Conservation (phyloP, 2,888 invertebrate genomes). For the Amblyjoppa proteus region DNA sequence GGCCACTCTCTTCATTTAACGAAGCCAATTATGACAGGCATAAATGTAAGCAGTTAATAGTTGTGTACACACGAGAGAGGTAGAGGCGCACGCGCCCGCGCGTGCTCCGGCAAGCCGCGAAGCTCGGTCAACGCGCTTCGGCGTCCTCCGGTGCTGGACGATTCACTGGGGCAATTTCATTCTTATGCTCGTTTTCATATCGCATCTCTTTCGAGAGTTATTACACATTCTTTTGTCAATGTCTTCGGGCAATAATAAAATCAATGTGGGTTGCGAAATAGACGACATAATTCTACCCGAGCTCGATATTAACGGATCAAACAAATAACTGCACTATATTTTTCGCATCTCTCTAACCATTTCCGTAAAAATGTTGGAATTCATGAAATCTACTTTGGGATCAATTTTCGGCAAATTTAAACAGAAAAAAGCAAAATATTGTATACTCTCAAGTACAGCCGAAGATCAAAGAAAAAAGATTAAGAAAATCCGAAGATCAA, state of each 20-base stretch:
- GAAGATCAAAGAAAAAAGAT: background rate
- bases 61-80: constrained; percentile 79
- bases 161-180: constrained; percentile 52
- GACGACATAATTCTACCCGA: constrained; percentile 6
- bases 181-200: constrained; percentile 48
- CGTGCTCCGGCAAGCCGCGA: constrained; percentile 55
- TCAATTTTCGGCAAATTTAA: background rate
- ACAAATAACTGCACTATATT: background rate
- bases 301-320: background rate
- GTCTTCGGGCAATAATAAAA: constrained; percentile 21
- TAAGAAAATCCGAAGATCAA: background rate
- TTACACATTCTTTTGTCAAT: constrained; percentile 17
- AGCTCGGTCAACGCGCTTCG: constrained; percentile 50
- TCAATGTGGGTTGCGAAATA: background rate
- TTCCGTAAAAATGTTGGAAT: too few species aligned
- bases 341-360: background rate
- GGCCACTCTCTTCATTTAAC: constrained; percentile 84
- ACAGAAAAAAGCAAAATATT: too few species aligned
- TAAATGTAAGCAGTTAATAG: constrained; percentile 84
- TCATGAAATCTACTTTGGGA: background rate
- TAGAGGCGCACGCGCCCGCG: constrained; percentile 63
- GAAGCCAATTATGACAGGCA: constrained; percentile 84
- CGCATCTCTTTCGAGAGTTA: constrained; percentile 11
- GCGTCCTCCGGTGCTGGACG: constrained; percentile 28
- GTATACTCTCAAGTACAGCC: too few species aligned